Conservation (phyloP, 2,888 invertebrate genomes). For the Exocentrus adspersus region DNA sequence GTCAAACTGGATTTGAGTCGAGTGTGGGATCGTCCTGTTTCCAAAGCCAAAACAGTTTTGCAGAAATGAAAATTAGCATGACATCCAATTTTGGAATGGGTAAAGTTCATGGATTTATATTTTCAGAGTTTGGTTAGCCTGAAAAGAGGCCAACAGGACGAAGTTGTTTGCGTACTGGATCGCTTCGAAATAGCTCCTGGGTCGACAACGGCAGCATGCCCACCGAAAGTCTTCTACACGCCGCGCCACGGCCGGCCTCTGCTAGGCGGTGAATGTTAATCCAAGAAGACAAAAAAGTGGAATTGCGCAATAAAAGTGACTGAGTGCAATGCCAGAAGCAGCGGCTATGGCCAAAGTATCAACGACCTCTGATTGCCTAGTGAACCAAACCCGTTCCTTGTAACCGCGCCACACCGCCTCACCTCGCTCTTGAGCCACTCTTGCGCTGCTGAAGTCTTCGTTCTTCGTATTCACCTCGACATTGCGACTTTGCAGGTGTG, state of each 20-base stretch:
- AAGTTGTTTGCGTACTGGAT: too few species aligned
- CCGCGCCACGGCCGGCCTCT: too few species aligned
- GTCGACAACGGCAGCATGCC: background rate
- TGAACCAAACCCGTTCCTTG: constrained; percentile 63
- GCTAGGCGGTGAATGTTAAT: constrained; percentile 14
- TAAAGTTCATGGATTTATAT: background rate
- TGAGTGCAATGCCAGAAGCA: constrained; percentile 46
- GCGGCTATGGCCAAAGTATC: constrained; percentile 57
- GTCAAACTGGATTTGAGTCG: background rate
- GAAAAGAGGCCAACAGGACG: too few species aligned
- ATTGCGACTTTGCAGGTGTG: constrained; percentile 29
- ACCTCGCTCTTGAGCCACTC: constrained; percentile 26
- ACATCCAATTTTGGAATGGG: background rate
- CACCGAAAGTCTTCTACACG: background rate
- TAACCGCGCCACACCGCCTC: constrained; percentile 38
- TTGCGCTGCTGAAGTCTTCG: too few species aligned
- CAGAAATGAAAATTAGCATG: too few species aligned
- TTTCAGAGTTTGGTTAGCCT: background rate
- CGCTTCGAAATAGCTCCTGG: background rate
- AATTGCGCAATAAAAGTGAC: constrained; percentile 51
- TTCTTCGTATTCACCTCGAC: constrained; percentile 26
- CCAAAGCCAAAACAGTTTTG: background rate
- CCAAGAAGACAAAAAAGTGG: constrained; percentile 41
- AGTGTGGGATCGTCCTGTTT: background rate
- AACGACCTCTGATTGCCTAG: constrained; percentile 65